phyloP scores from a whole-genome alignment of 2,797 vertebrate species.

The Capromys pilorides region DNA sequence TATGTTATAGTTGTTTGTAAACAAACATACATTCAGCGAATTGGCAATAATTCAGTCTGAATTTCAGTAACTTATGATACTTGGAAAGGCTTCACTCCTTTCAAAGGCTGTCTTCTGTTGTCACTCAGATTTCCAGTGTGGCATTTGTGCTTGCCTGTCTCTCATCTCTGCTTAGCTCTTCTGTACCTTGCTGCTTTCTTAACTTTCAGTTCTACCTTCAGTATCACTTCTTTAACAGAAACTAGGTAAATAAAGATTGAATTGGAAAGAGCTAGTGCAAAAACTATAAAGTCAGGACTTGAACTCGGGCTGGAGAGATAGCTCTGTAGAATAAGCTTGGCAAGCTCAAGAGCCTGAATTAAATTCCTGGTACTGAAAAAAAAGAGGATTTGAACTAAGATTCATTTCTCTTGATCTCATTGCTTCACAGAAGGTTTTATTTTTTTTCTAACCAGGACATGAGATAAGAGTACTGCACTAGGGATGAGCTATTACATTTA shows the following conservation, averaged over 20 bases:
- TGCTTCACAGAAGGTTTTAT: neutral
- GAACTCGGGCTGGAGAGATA: neutral
- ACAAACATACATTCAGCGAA: neutral
- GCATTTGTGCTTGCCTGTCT: neutral
- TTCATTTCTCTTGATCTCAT: neutral
- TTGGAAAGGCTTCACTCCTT: neutral
- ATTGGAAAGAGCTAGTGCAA: neutral
- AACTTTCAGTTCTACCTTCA: neutral
- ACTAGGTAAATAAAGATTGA: neutral
- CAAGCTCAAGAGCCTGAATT: no score
- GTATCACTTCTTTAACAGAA: neutral
- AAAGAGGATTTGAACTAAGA: neutral
- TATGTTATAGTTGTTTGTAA: neutral
- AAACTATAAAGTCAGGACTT: neutral
- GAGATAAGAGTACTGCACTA: neutral
- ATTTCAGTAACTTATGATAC: neutral
- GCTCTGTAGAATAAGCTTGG: no score
- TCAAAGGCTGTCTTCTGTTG: neutral
- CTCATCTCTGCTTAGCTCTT: neutral
- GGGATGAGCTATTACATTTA: no score
- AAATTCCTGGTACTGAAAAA: no score
- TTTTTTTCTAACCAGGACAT: neutral
- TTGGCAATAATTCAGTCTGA: neutral
- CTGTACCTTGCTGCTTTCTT: neutral
- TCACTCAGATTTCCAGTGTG: neutral